phyloP scores from a whole-genome alignment of 2,797 vertebrate genomes.

The Ara ararauna region DNA sequence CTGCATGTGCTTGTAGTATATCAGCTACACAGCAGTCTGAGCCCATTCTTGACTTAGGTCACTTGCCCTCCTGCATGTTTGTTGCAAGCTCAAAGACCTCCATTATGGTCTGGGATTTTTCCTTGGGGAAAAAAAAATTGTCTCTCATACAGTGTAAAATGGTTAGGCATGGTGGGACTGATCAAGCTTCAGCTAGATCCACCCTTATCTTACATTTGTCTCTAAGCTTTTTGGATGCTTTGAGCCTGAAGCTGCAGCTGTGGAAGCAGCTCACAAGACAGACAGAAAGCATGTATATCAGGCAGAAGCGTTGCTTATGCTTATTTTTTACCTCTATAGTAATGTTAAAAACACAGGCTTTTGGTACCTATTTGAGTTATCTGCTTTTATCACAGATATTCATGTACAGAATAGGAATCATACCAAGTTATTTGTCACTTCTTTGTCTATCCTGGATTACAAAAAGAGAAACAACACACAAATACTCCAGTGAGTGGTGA shows the following conservation, averaged over 20 bases:
- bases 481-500: background rate
- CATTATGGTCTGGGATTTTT: background rate
- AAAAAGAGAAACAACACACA: background rate
- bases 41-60: background rate
- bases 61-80: background rate
- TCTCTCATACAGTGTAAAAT: background rate
- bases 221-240: background rate
- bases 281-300: background rate
- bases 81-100: background rate
- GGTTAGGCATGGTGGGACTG: background rate
- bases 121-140: background rate
- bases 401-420: background rate
- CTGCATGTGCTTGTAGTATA: background rate
- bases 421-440: background rate
- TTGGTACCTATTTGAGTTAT: background rate
- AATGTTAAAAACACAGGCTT: background rate
- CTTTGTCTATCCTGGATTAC: background rate
- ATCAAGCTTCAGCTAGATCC: background rate
- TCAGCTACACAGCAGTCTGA: background rate
- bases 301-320: accelerated
- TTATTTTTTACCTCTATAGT: background rate
- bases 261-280: background rate
- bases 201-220: background rate
- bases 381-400: background rate
- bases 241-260: background rate